phyloP scores from a whole-genome alignment of 1,140 invertebrate species.

The Pinna nobilis region DNA sequence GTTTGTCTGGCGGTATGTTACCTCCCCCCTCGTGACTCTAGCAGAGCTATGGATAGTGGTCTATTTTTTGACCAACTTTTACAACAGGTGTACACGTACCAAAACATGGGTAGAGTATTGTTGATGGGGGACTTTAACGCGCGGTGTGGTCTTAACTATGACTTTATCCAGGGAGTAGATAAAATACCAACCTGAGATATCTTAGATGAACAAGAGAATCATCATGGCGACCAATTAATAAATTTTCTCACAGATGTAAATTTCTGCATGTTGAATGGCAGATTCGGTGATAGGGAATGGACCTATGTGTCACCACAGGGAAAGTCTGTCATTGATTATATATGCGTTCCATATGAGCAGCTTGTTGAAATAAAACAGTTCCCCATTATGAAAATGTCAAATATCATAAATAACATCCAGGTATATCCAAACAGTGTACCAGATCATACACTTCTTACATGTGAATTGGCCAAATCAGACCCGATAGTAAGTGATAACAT shows the following conservation, averaged over 20 bases:
- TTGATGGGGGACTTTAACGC: constrained; percentile 38
- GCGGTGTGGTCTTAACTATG: constrained; percentile 16
- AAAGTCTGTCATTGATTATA: constrained; percentile 34
- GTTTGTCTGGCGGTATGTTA: constrained; percentile 20
- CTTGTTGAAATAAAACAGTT: constrained; percentile 2
- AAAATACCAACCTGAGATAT: neutral
- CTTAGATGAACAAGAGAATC: constrained; percentile 23
- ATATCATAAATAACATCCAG: neutral
- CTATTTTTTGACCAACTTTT: constrained; percentile 27
- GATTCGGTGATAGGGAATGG: constrained; percentile 4
- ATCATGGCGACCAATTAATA: constrained; percentile 23
- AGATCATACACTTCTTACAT: constrained; percentile 12
- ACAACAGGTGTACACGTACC: constrained; percentile 21
- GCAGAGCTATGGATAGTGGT: neutral
- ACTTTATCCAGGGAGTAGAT: constrained; percentile 30
- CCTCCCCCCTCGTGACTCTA: constrained; percentile 12
- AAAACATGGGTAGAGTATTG: constrained; percentile 21
- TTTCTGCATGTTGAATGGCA: constrained; percentile 28
- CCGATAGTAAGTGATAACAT: neutral
- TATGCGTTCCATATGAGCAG: constrained; percentile 22
- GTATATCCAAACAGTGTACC: neutral
- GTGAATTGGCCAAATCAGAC: neutral
- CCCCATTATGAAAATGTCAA: constrained; percentile 2
- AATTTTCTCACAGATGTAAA: constrained; percentile 26
- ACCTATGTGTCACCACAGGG: constrained; percentile 27